These are phyloP conservation scores for Erynnis tages DNA, from an alignment of 2,888 invertebrate genomes.

Conservation along the genomic window DNA sequence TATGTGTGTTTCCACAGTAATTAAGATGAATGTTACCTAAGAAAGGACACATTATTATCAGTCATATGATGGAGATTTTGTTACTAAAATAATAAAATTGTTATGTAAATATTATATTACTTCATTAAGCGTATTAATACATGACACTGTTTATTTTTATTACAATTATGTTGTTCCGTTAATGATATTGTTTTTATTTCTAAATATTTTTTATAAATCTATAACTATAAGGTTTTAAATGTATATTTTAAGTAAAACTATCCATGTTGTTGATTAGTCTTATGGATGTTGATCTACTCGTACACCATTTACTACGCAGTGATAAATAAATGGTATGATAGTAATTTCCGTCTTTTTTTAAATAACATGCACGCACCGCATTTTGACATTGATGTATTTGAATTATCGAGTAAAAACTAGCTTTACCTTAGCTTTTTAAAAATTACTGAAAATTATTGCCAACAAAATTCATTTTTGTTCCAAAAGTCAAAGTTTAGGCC, in stretches of 20 bases:
- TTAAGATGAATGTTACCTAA: slow-evolving; percentile 16
- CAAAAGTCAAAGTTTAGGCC: too few species aligned
- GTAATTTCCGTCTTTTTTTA: slow-evolving; percentile 41
- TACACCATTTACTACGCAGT: slow-evolving; percentile 76
- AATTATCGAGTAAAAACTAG: too few species aligned
- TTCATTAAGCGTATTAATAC: slow-evolving; percentile 56
- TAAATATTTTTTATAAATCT: slow-evolving; percentile 57
- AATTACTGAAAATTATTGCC: too few species aligned
- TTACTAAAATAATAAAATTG: slow-evolving; percentile 48
- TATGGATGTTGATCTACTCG: slow-evolving; percentile 76
- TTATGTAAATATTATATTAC: slow-evolving; percentile 60
- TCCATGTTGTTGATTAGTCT: slow-evolving; percentile 81
- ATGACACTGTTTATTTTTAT: slow-evolving; percentile 71
- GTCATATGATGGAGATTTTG: slow-evolving; percentile 51
- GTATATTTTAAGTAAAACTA: slow-evolving; percentile 68
- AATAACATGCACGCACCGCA: too few species aligned
- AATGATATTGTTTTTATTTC: slow-evolving; percentile 47
- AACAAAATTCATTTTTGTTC: too few species aligned
- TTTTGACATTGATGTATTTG: too few species aligned
- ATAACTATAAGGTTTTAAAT: slow-evolving; percentile 61
- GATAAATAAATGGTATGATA: slow-evolving; percentile 78
- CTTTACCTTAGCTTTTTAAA: too few species aligned
- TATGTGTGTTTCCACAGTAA: background rate
- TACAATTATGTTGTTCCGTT: slow-evolving; percentile 53
- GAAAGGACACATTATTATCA: slow-evolving; percentile 38